phyloP scores from a whole-genome alignment of 2,888 invertebrate species.

The Cosmia trapezina region DNA sequence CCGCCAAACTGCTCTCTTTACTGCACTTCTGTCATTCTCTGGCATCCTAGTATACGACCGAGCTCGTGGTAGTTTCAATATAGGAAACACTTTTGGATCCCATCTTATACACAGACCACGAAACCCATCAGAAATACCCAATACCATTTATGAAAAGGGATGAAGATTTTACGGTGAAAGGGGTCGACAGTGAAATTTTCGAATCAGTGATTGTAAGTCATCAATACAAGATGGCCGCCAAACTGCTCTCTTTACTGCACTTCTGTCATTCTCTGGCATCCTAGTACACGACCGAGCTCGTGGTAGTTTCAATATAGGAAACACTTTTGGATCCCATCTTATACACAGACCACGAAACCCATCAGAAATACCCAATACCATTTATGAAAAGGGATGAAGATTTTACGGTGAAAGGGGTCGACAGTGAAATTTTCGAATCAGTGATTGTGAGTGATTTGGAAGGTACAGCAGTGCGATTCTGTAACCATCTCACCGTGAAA shows the following conservation, averaged over 20 bases:
- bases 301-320: constrained; percentile 41
- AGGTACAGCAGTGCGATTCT: no score
- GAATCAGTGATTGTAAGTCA: constrained; percentile 55
- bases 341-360: constrained; percentile 66
- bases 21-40: constrained; percentile 27
- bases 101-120: constrained; percentile 66
- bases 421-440: constrained; percentile 59
- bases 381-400: constrained; percentile 60
- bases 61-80: constrained; percentile 34
- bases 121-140: constrained; percentile 58
- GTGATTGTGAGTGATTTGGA: no score
- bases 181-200: constrained; percentile 55
- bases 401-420: constrained; percentile 44
- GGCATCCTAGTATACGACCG: constrained; percentile 11
- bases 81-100: constrained; percentile 46
- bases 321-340: constrained; percentile 49
- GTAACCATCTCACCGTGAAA: no score
- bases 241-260: constrained; percentile 21
- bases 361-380: constrained; percentile 61
- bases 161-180: constrained; percentile 58
- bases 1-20: constrained; percentile 29
- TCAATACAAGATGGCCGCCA: constrained; percentile 43
- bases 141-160: constrained; percentile 57
- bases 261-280: constrained; percentile 26
- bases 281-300: constrained; percentile 22